Conservation (phyloP, 2,888 invertebrate species). For the Argyresthia goedartella region DNA sequence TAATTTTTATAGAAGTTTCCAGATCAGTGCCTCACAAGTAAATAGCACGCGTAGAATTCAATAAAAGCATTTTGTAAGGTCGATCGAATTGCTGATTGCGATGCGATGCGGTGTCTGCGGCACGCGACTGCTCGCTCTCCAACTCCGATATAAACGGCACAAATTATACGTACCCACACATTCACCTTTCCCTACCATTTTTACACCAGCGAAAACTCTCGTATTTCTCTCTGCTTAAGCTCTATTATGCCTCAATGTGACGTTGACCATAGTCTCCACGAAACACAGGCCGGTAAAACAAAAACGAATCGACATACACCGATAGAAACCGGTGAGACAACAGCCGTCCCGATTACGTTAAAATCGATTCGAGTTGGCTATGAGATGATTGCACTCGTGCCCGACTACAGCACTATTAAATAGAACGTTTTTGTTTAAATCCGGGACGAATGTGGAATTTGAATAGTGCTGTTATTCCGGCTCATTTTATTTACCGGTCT, state of each 20-base stretch:
- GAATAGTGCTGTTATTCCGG: slow-evolving; percentile 61
- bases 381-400: slow-evolving; percentile 12
- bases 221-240: no score
- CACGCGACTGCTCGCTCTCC: slow-evolving; percentile 35
- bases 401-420: slow-evolving; percentile 53
- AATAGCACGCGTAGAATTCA: slow-evolving; percentile 30
- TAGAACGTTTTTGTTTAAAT: slow-evolving; percentile 69
- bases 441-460: slow-evolving; percentile 63
- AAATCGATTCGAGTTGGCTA: slow-evolving; percentile 54
- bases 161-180: not conserved
- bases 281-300: slow-evolving; percentile 12
- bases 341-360: slow-evolving; percentile 53
- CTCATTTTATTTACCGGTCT: slow-evolving; percentile 50
- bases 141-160: not conserved
- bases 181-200: not conserved
- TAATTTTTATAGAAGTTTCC: not conserved
- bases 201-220: not conserved
- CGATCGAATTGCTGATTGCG: slow-evolving; percentile 48
- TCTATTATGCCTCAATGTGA: no score
- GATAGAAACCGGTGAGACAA: slow-evolving; percentile 24
- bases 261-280: not conserved
- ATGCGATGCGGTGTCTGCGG: slow-evolving; percentile 26
- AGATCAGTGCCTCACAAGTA: not conserved
- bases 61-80: slow-evolving; percentile 24
- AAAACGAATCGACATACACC: slow-evolving; percentile 36